These are phyloP conservation scores for Strigamia maritima DNA, from an alignment of 2,888 invertebrate species.

Conservation along the genomic window DNA sequence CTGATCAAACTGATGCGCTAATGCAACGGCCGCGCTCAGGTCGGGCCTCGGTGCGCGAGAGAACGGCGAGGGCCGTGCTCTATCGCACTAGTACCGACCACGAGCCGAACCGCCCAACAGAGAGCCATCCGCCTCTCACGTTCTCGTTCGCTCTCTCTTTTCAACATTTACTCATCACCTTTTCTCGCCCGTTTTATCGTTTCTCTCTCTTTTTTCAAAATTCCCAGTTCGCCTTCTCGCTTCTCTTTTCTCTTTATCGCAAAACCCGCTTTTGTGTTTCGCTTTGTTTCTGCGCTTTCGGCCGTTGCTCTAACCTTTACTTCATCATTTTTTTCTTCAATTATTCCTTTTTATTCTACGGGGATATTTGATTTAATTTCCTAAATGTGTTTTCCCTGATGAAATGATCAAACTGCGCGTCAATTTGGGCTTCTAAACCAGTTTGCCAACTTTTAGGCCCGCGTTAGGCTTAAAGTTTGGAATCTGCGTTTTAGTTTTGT, in stretches of 20 bases:
- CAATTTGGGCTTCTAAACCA: not conserved
- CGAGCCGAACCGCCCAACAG: constrained; percentile 1
- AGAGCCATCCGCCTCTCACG: not conserved
- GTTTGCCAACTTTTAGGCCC: constrained; percentile 18
- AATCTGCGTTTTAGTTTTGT: not conserved
- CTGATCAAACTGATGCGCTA: constrained; percentile 14
- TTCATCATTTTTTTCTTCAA: not conserved
- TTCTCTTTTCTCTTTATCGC: not conserved
- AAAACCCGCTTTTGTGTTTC: not conserved
- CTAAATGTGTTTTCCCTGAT: not conserved
- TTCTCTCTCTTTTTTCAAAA: not conserved
- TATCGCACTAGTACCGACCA: not conserved
- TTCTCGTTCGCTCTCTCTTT: not conserved
- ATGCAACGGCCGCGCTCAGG: constrained; percentile 34
- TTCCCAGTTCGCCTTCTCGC: not conserved
- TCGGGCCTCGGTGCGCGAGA: constrained; percentile 25
- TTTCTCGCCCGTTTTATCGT: not conserved
- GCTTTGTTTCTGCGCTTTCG: not conserved
- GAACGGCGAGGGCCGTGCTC: not conserved
- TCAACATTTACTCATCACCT: not conserved
- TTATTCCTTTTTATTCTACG: not conserved
- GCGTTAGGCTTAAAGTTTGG: not conserved
- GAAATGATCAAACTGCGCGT: not conserved
- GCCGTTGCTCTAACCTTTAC: not conserved
- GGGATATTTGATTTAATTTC: not conserved